Percentiles rank a stretch among this genome's conserved stretches.
phyloP scores from a whole-genome alignment of 2,113 vertebrate species.

The Struthio camelus region DNA sequence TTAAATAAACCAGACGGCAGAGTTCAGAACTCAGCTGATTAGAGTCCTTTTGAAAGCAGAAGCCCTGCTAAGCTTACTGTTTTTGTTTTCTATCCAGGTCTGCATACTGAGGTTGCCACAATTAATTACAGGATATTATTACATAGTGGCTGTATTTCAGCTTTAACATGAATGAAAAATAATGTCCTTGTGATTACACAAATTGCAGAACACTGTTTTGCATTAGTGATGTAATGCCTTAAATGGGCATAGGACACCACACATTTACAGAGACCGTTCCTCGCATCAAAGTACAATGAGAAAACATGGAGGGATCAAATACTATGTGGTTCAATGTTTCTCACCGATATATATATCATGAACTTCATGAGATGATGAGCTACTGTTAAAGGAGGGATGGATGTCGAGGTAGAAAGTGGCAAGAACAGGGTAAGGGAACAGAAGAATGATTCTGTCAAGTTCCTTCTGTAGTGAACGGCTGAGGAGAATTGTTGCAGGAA shows the following conservation, averaged over 20 bases:
- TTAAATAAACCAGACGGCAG: not conserved
- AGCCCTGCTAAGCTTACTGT: not conserved
- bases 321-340: not conserved
- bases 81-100: not conserved
- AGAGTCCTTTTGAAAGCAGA: not conserved
- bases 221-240: not conserved
- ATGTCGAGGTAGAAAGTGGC: not conserved
- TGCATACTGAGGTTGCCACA: not conserved
- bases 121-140: not conserved
- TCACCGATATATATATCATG: not conserved
- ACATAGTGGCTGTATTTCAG: not conserved
- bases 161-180: constrained; percentile 7
- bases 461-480: not conserved
- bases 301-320: not conserved
- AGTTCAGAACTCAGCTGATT: constrained; percentile 15
- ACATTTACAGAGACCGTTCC: not conserved
- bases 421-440: not conserved
- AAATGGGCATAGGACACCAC: not conserved
- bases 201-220: not conserved
- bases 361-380: not conserved
- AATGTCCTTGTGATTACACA: not conserved
- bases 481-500: not conserved
- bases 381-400: not conserved
- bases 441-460: not conserved
- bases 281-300: not conserved